A percentile compares a stretch with the other conserved stretches of the same genome.
These are phyloP conservation scores for Indicator indicator DNA, from an alignment of 2,113 vertebrate species.

Conservation along the genomic window DNA sequence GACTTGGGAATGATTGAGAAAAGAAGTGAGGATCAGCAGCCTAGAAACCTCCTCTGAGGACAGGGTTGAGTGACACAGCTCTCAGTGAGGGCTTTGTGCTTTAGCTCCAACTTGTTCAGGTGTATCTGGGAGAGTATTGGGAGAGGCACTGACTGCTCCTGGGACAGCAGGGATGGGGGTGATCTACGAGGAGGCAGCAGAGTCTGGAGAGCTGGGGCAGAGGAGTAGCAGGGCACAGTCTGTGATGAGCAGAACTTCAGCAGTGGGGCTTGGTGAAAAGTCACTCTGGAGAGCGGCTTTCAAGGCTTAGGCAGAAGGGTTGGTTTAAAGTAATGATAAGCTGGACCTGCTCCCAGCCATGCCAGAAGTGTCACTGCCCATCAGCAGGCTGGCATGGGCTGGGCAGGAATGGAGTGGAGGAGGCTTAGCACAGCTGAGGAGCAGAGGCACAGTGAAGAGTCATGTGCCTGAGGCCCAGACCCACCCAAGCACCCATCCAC, in stretches of 20 bases:
- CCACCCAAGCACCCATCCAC: neutral
- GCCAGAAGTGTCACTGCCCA: neutral
- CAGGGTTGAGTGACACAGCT: neutral
- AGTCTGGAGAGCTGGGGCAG: neutral
- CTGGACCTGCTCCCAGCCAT: neutral
- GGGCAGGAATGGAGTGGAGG: neutral
- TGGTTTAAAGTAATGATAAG: accelerated
- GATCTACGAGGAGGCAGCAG: neutral
- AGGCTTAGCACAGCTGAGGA: neutral
- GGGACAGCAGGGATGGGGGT: neutral
- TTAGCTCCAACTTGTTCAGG: neutral
- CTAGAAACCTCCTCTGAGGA: neutral
- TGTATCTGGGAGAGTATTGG: neutral
- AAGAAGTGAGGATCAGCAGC: neutral
- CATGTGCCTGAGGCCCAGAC: neutral
- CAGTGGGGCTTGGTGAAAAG: neutral
- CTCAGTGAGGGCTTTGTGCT: neutral
- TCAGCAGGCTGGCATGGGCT: neutral
- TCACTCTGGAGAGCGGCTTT: neutral
- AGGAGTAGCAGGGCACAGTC: neutral
- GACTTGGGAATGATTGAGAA: neutral
- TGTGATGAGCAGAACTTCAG: neutral
- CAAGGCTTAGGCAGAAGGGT: neutral
- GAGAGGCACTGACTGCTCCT: neutral
- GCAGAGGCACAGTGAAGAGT: neutral